A percentile compares a stretch with the other conserved stretches of the same genome.
These are phyloP conservation scores for Diaprepes abbreviatus DNA, from an alignment of 2,888 invertebrate genomes.

Conservation along the genomic window DNA sequence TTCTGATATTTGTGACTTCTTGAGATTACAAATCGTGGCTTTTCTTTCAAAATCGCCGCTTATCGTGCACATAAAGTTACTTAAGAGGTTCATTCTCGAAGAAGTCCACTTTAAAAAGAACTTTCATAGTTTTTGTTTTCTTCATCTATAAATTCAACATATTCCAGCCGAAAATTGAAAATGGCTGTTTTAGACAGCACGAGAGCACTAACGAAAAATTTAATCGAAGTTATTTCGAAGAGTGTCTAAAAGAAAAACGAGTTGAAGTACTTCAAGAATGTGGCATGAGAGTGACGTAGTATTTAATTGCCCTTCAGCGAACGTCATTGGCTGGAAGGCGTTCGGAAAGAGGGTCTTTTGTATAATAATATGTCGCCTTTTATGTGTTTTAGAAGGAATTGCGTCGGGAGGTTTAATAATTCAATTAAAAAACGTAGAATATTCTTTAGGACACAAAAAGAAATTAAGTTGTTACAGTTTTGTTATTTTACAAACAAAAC, in stretches of 20 bases:
- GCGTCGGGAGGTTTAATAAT: constrained; percentile 4
- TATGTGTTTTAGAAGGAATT: constrained; percentile 1
- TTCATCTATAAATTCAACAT: constrained; percentile 16
- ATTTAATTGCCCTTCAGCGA: constrained; percentile 50
- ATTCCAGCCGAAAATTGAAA: constrained; percentile 39
- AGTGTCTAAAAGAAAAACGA: constrained; percentile 28
- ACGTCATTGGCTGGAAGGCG: constrained; percentile 38
- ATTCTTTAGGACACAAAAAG: no score
- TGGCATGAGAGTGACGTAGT: constrained; percentile 48
- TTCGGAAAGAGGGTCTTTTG: constrained; percentile 33
- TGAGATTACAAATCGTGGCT: neutral
- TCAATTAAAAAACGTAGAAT: constrained; percentile 9
- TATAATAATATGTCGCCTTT: constrained; percentile 35
- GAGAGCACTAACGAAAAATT: constrained; percentile 44
- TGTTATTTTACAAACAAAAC: no score
- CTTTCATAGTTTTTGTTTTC: neutral
- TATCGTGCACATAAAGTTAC: neutral
- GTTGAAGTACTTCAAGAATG: constrained; percentile 45
- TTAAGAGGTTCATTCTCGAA: neutral
- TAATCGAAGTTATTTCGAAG: constrained; percentile 46
- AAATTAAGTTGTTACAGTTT: no score
- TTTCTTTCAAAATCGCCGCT: neutral
- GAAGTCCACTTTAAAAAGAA: neutral
- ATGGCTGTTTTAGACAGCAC: constrained; percentile 41
- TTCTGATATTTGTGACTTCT: no score